Conservation (phyloP, 2,113 vertebrate genomes). For the Trichechus manatus region DNA sequence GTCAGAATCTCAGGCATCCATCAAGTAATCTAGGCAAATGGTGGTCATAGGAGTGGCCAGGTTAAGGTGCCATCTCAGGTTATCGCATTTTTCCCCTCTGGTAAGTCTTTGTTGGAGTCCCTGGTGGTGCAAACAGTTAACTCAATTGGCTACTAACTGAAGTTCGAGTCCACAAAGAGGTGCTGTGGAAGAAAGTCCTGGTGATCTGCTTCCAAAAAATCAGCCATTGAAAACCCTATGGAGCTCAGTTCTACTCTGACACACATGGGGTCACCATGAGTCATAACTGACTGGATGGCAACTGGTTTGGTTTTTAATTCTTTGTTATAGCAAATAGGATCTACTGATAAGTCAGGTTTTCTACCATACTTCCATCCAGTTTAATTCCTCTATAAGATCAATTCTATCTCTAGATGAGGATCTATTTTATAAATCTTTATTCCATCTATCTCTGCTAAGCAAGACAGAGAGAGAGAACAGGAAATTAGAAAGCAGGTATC, state of each 20-base stretch:
- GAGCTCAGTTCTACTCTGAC: neutral
- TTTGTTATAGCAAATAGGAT: conserved; percentile 46
- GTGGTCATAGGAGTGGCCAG: neutral
- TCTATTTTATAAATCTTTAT: conserved; percentile 29
- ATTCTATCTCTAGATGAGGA: neutral
- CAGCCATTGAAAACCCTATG: neutral
- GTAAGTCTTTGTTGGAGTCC: neutral
- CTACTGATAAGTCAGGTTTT: neutral
- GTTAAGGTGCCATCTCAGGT: neutral
- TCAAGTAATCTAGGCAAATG: neutral
- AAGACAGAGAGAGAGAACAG: neutral
- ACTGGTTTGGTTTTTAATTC: neutral
- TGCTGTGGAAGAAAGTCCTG: neutral
- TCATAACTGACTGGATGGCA: neutral
- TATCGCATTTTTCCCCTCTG: neutral
- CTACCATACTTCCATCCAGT: neutral
- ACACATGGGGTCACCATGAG: neutral
- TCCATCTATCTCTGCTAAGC: neutral
- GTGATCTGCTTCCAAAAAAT: neutral
- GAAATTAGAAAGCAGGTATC: conserved; percentile 6
- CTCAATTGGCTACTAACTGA: neutral
- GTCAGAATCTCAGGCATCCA: conserved; percentile 17
- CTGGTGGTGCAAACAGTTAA: neutral
- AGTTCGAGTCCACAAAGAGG: neutral
- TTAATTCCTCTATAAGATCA: conserved; percentile 25